Percentiles rank a stretch among this genome's conserved stretches.
These are phyloP conservation scores for Stegophylla sp. DNA, from an alignment of 2,888 invertebrate genomes.

Conservation along the genomic window DNA sequence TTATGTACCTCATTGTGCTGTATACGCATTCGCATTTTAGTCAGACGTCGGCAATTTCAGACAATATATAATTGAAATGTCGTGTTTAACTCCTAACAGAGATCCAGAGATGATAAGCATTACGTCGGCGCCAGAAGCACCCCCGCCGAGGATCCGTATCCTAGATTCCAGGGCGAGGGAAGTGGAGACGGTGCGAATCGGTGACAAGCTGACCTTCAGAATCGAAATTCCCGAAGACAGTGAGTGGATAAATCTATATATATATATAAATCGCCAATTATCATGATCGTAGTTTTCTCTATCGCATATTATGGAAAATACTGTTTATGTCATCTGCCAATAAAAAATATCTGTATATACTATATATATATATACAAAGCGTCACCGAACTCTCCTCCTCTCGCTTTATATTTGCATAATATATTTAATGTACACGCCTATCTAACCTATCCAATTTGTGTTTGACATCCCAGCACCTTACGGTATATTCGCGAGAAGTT, in stretches of 20 bases:
- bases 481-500: constrained; percentile 93
- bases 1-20: too few species aligned
- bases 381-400: too few species aligned
- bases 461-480: constrained; percentile 78
- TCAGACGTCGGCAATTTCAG: too few species aligned
- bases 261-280: too few species aligned
- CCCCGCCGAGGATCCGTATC: constrained; percentile 90
- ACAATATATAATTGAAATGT: neutral
- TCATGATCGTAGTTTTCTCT: too few species aligned
- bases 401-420: too few species aligned
- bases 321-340: too few species aligned
- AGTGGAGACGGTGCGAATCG: constrained; percentile 92
- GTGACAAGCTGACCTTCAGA: constrained; percentile 91
- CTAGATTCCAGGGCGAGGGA: constrained; percentile 84
- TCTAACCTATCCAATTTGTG: neutral
- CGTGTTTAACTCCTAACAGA: constrained; percentile 66
- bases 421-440: too few species aligned
- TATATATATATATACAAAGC: too few species aligned
- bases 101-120: constrained; percentile 96
- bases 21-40: too few species aligned
- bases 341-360: too few species aligned
- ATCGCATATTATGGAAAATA: too few species aligned
- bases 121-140: constrained; percentile 92
- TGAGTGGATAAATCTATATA: constrained; percentile 68
- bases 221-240: constrained; percentile 96